Evolutionary conservation across 2,797 vertebrate genomes (phyloP), one percentile per base, ranked within the genome.

Genomic region (Acrossocheilus wenchowensis): DNA sequence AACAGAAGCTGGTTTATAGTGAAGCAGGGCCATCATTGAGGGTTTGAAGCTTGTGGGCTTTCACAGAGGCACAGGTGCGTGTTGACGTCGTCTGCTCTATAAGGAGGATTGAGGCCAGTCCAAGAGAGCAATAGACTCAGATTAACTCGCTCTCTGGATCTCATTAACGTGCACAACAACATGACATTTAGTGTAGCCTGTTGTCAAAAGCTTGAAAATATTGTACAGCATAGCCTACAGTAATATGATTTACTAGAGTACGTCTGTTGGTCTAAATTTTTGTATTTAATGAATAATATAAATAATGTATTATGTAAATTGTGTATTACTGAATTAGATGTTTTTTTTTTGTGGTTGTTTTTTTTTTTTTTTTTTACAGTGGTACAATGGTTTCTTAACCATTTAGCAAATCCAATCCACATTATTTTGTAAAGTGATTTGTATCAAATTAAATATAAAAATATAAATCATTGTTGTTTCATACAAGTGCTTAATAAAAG

Each of bases 41-140:
- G 2, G 43, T 66, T 23, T 75, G 50, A 82, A 39, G n/a, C 64
- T 45, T 15, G n/a, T n/a, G 19, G 21, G 30, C 34, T 73, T 83
- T 64, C 34, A 50, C 26, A 6, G 26, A 74, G 68, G 71, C 45
- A 34, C 77, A 68, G 80, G 87, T 87, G 83, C 68, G 87, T 74
- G 79, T 78, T 85, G 82, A 91, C 87, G 79, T 82, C 79, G 82
- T 86, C 52, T 83, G 83, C 48, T 45, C 81, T 78, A 48, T 87
- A 85, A 84, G 48, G 26, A 62, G 91, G 93, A 95, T 95, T 95
- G 91, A 94, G 91, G 91, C 90, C 85, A 90, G 83, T 39, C 81
- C 84, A 48, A 72, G 88, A 88, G 88, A 88, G 74, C 79, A 84
- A 90, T 86, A 52, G 94, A 92, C 93, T 78, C 30, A 88, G 94